Evolutionary conservation across 1,140 invertebrate genomes (phyloP).

Genomic region (Eriosoma lanigerum): DNA sequence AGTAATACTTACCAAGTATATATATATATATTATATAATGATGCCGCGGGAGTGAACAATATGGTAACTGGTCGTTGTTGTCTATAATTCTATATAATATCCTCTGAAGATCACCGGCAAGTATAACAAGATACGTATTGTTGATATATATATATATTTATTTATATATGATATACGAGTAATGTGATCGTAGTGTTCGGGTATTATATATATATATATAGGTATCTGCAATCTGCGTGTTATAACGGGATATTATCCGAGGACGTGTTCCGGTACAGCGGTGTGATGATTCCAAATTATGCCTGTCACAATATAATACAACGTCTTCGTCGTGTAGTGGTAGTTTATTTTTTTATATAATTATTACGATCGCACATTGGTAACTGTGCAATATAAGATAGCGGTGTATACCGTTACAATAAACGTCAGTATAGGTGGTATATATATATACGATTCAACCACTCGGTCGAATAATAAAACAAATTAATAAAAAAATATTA

Average conservation of each 20-base stretch:
- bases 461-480: not conserved
- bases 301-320: slow-evolving; percentile 13
- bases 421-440: too few relatives aligned
- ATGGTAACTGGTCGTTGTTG: too few relatives aligned
- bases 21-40: too few relatives aligned
- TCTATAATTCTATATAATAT: too few relatives aligned
- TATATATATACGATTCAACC: not conserved
- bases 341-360: not conserved
- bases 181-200: not conserved
- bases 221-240: not conserved
- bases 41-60: too few relatives aligned
- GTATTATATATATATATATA: not conserved
- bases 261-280: slow-evolving; percentile 20
- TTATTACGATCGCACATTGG: slow-evolving; percentile 15
- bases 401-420: slow-evolving; percentile 3
- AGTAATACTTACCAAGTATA: too few relatives aligned
- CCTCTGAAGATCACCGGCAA: not conserved
- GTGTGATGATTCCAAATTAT: slow-evolving; percentile 30
- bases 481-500: not conserved
- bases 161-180: too few relatives aligned
- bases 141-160: not conserved
- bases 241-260: slow-evolving; percentile 11
- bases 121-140: not conserved
- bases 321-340: not conserved
- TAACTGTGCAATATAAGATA: too few relatives aligned